Conservation (phyloP, 1,140 invertebrate genomes). For the Hyphantria cunea region DNA sequence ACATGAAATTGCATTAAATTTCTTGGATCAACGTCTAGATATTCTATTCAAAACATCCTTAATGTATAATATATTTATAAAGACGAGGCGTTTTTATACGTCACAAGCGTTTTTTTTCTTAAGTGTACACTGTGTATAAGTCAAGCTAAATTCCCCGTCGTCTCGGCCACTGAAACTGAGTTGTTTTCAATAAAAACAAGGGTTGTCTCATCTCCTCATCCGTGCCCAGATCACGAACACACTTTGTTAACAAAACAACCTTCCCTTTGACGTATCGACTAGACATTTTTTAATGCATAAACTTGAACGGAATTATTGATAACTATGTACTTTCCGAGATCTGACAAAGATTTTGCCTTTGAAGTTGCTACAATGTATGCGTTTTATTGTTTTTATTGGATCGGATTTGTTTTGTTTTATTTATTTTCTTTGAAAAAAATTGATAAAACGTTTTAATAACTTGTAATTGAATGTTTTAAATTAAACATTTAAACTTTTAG, state of each 20-base stretch:
- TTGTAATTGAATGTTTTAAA: too few relatives aligned
- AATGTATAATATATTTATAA: too few relatives aligned
- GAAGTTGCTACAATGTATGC: slow-evolving; percentile 28
- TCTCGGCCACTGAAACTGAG: slow-evolving; percentile 40
- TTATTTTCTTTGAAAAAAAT: too few relatives aligned
- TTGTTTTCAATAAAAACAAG: slow-evolving; percentile 56
- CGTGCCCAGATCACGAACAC: slow-evolving; percentile 44
- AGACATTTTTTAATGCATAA: slow-evolving; percentile 56
- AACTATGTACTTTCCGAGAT: slow-evolving; percentile 38
- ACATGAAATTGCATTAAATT: too few relatives aligned
- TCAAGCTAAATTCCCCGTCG: slow-evolving; percentile 34
- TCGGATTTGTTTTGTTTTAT: not conserved
- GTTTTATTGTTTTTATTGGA: slow-evolving; percentile 24
- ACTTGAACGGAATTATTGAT: slow-evolving; percentile 68
- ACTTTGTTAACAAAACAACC: slow-evolving; percentile 56
- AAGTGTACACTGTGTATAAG: not conserved
- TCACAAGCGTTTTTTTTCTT: too few relatives aligned
- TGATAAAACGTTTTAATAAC: too few relatives aligned
- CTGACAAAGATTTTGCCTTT: slow-evolving; percentile 46
- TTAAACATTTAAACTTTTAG: too few relatives aligned
- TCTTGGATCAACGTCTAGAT: too few relatives aligned
- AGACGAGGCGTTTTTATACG: too few relatives aligned
- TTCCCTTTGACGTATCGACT: slow-evolving; percentile 45
- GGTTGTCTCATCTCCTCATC: slow-evolving; percentile 46
- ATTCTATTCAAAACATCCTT: too few relatives aligned